These are phyloP conservation scores for Stictocephala bisonia DNA, from an alignment of 2,888 invertebrate species.

Conservation along the genomic window DNA sequence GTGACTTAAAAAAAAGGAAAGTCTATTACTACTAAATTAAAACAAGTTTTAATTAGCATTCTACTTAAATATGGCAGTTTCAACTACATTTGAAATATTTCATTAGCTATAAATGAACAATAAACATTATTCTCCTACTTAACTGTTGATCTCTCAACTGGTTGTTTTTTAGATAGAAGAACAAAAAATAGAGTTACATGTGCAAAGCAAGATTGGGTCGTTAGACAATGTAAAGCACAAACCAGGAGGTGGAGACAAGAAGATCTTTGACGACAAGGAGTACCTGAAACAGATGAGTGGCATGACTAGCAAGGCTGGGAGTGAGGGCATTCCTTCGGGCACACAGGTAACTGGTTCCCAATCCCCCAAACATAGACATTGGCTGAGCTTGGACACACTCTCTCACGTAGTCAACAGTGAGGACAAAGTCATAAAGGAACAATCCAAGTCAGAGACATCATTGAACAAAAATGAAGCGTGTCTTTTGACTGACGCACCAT, in stretches of 20 bases:
- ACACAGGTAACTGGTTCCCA: constrained; percentile 56
- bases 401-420: neutral
- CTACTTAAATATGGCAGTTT: no score
- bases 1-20: no score
- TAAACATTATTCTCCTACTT: no score
- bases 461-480: no score
- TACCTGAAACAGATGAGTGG: constrained; percentile 80
- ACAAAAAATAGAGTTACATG: constrained; percentile 92
- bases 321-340: constrained; percentile 60
- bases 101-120: no score
- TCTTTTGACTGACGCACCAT: no score
- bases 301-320: constrained; percentile 52
- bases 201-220: constrained; percentile 91
- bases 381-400: constrained; percentile 9
- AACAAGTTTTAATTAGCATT: no score
- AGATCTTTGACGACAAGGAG: constrained; percentile 93
- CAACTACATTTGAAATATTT: no score
- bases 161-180: constrained; percentile 80
- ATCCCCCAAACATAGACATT: neutral
- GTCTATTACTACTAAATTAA: no score
- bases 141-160: no score
- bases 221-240: constrained; percentile 91
- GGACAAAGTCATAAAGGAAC: no score
- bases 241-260: constrained; percentile 93
- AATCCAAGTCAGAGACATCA: no score